Evolutionary conservation across 2,797 vertebrate species (phyloP).

Genomic region (Muraenolepis orangiensis): DNA sequence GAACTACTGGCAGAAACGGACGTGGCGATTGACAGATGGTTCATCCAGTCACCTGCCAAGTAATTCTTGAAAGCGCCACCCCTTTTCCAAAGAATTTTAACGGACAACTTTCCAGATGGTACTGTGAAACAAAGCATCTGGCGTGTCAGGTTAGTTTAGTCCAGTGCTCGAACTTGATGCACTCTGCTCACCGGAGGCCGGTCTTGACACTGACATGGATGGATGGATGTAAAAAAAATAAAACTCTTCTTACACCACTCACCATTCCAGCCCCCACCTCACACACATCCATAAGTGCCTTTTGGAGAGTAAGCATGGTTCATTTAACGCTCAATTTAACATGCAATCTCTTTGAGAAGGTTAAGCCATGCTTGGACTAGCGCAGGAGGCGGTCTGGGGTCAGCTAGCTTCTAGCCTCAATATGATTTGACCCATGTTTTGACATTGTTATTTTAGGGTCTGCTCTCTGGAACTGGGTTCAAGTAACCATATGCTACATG

Average conservation of each 20-base stretch:
- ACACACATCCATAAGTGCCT: conserved; percentile 6
- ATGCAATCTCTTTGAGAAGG: conserved; percentile 14
- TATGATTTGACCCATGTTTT: conserved; percentile 15
- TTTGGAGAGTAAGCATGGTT: not conserved
- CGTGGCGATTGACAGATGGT: too few species aligned
- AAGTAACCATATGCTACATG: not conserved
- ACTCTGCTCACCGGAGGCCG: too few species aligned
- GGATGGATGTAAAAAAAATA: too few species aligned
- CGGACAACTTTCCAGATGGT: too few species aligned
- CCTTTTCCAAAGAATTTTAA: too few species aligned
- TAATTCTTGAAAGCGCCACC: too few species aligned
- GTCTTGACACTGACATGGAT: too few species aligned
- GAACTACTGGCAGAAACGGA: too few species aligned
- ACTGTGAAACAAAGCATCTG: too few species aligned
- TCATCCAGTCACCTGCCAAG: too few species aligned
- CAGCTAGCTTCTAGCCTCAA: not conserved
- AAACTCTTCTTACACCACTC: not conserved
- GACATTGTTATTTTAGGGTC: conserved; percentile 4
- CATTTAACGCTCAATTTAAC: conserved; percentile 18
- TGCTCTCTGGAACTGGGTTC: not conserved
- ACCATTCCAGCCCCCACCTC: conserved; percentile 22
- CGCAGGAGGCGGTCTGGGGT: conserved; percentile 12
- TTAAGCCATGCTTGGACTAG: conserved; percentile 5
- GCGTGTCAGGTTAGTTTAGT: too few species aligned
- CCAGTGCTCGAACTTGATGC: too few species aligned